phyloP scores from a whole-genome alignment of 1,140 invertebrate species.

The Aphidius gifuensis region DNA sequence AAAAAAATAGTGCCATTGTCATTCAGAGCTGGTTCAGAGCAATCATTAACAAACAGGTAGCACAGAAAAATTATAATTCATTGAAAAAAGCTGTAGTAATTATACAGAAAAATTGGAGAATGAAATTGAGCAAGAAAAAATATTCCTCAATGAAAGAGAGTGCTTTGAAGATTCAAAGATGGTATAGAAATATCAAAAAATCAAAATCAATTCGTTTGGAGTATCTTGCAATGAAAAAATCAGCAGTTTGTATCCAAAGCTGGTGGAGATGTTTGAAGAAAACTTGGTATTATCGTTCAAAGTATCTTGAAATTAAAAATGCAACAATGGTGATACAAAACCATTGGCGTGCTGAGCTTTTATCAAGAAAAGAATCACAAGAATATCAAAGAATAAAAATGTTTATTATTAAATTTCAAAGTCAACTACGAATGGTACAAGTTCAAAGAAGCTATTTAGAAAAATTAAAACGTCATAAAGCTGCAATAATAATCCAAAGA shows the following conservation, averaged over 20 bases:
- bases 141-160: slow-evolving; percentile 45
- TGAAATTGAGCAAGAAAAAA: slow-evolving; percentile 40
- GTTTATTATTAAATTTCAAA: slow-evolving; percentile 39
- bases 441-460: slow-evolving; percentile 10
- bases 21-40: slow-evolving; percentile 40
- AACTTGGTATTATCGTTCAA: slow-evolving; percentile 28
- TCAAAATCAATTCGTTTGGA: slow-evolving; percentile 17
- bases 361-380: slow-evolving; percentile 31
- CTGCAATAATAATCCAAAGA: slow-evolving; percentile 32
- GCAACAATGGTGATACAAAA: slow-evolving; percentile 34
- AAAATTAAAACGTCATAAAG: slow-evolving; percentile 20
- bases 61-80: slow-evolving; percentile 5
- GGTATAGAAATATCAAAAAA: slow-evolving; percentile 29
- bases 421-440: slow-evolving; percentile 35
- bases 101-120: slow-evolving; percentile 26
- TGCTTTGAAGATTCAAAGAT: slow-evolving; percentile 33
- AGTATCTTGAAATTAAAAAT: slow-evolving; percentile 26
- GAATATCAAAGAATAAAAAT: slow-evolving; percentile 35
- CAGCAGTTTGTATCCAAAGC: slow-evolving; percentile 29
- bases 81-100: slow-evolving; percentile 26
- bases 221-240: slow-evolving; percentile 19
- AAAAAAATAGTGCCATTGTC: slow-evolving; percentile 19
- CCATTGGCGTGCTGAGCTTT: slow-evolving; percentile 33
- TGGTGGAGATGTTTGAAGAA: slow-evolving; percentile 22
- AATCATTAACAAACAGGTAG: slow-evolving; percentile 5